phyloP scores from a whole-genome alignment of 2,888 invertebrate genomes.

The Apocheima hispidaria region DNA sequence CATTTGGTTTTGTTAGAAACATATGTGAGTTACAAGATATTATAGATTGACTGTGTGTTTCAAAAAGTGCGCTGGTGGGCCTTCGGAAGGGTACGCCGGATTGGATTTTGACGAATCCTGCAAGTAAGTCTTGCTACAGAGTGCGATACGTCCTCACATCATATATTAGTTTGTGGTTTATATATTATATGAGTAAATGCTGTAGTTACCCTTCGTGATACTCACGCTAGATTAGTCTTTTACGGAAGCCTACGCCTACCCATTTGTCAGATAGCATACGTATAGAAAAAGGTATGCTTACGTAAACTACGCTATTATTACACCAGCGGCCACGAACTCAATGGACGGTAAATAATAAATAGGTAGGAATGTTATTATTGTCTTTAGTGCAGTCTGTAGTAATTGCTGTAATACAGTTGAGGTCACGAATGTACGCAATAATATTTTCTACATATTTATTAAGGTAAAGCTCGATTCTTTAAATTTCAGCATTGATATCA shows the following conservation, averaged over 20 bases:
- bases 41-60: not conserved
- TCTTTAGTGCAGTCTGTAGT: not conserved
- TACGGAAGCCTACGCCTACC: too few species aligned
- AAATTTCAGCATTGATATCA: too few species aligned
- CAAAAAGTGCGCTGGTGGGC: not conserved
- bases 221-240: too few species aligned
- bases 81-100: not conserved
- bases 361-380: not conserved
- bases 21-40: not conserved
- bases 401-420: too few species aligned
- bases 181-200: too few species aligned
- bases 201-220: too few species aligned
- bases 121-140: not conserved
- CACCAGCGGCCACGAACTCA: too few species aligned
- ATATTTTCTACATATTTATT: too few species aligned
- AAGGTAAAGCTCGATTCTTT: too few species aligned
- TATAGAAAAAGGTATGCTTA: not conserved
- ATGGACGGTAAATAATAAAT: not conserved
- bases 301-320: not conserved
- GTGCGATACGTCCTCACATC: not conserved
- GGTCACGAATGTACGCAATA: not conserved
- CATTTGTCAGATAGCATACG: too few species aligned
- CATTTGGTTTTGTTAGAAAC: not conserved
- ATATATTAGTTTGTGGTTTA: too few species aligned
- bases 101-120: not conserved